Base-by-base conservation (phyloP, 2,888 invertebrate species). In the Callinectes sapidus region DNA sequence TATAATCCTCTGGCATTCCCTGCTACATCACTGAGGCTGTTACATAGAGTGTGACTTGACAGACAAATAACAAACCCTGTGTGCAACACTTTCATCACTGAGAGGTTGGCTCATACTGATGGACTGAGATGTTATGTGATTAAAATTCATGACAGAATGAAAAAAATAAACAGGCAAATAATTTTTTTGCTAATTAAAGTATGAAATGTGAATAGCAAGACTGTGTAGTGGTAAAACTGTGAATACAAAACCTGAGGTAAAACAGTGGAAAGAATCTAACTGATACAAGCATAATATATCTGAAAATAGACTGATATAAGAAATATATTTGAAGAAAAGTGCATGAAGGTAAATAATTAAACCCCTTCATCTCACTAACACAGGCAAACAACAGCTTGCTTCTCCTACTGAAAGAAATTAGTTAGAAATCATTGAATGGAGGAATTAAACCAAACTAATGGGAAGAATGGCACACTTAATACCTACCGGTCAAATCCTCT, bases 401-500 rank as follows among this genome's bases (percentile, higher is more conserved):
- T n/a, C 81, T 81, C 81, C 81, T 81, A 81, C 14, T 32, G 32
- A 23, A 81, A 81, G 35, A 16, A 81, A 81, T 35, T 1, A n/a
- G 32, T 32, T 35, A 81, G 32, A 16, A 81, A 81, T 32, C 35
- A 35, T 16, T 13, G 54, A 48, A 87, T 10, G 48, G n/a, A 87
- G n/a, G 48, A 87, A 23, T 16, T 54, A n/a, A 86, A 35, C 86
- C 35, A 23, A 54, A 54, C 54, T n/a, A 54, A 6, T 23, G 54
- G 54, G 39, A 86, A 18, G 13, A n/a, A 42, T 32, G 13, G 28
- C 48, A 86, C 16, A 28, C 16, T 48, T 54, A 0, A n/a, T 95
- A 81, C 95, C 95, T 95, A 96, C 96, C 96, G 97, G 95, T 98
- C 98, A 95, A 98, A 97, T 95, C 98, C 97, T 95, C 98, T 98